A percentile compares a stretch with the other conserved stretches of the same genome.
phyloP scores from a whole-genome alignment of 1,140 invertebrate genomes.

The Helicoverpa armigera region DNA sequence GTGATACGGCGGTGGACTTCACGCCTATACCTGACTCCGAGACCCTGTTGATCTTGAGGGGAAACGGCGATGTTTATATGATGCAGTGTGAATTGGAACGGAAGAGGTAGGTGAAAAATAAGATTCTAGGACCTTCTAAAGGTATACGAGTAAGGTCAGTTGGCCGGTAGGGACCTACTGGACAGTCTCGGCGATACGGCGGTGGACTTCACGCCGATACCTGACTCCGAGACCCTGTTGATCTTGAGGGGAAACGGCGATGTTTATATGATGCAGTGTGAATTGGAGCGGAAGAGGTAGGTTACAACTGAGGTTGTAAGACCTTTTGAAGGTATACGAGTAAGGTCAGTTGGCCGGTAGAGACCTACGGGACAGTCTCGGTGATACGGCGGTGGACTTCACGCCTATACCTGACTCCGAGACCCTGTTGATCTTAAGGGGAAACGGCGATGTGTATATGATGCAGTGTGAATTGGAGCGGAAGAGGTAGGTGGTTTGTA shows the following conservation, averaged over 20 bases:
- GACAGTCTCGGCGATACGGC: constrained; percentile 92
- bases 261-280: constrained; percentile 89
- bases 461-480: constrained; percentile 87
- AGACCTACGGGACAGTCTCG: constrained; percentile 89
- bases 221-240: constrained; percentile 90
- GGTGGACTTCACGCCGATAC: constrained; percentile 94
- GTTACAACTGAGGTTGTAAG: too few relatives aligned
- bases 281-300: constrained; percentile 87
- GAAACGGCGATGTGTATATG: constrained; percentile 93
- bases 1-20: constrained; percentile 94
- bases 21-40: constrained; percentile 91
- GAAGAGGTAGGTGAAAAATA: constrained; percentile 85
- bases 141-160: too few relatives aligned
- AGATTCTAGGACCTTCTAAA: too few relatives aligned
- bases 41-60: constrained; percentile 92
- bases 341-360: constrained; percentile 86
- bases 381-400: constrained; percentile 94
- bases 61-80: constrained; percentile 93
- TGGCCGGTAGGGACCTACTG: constrained; percentile 87
- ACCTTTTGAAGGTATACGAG: too few relatives aligned
- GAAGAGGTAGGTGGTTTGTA: constrained; percentile 77
- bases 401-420: constrained; percentile 91
- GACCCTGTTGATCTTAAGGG: constrained; percentile 93
- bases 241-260: constrained; percentile 94
- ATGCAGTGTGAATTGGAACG: constrained; percentile 87